Base-by-base conservation (phyloP, 2,888 invertebrate species). In the Notodonta dromedarius region DNA sequence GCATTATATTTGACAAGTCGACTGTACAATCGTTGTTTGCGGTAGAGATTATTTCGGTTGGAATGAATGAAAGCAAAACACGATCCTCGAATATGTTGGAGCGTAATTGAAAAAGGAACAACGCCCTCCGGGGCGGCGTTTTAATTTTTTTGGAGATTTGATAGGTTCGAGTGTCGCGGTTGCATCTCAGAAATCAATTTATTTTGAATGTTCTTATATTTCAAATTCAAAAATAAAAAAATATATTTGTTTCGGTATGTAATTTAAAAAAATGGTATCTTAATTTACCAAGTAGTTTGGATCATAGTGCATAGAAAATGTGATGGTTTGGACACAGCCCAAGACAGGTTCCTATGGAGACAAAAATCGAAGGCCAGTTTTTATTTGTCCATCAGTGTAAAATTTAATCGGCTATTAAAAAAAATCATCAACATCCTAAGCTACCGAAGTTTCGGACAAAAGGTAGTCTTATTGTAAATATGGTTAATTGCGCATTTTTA, bases 1-100 rank as follows among this genome's bases (percentile, higher is more conserved):
- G 89, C 83, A 91, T 93, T 93, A 91, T 93, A 90, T 91, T 90
- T 93, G 90, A 89, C 92, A 90, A 92, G 90, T 91, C 91, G 88
- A 89, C 91, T 91, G 91, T 87, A 88, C 85, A 85, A 85, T 83
- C 85, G 86, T 79, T 93, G 93, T 93, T 93, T 93, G 93, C 89
- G 92, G 93, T 93, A 84, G 84, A 89, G 93, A 93, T 93, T 93
- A 93, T 93, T 93, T 93, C 91, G 93, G 91, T 84, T 91, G 92
- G 82, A 93, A 89, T 91, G 93, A 93, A 93, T 91, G 88, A 88
- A 92, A 87, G 93, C 92, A 92, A 91, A 93, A 93, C 92, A 93
- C 87, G 86, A 89, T 89, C 86, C 87, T 67, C 84, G 89, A 89
- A 89, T 90, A 89, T 89, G 90, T 86, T 81, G 83, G 75, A 75